phyloP scores from a whole-genome alignment of 1,140 invertebrate genomes.

The Cyrtorhinus lividipennis region DNA sequence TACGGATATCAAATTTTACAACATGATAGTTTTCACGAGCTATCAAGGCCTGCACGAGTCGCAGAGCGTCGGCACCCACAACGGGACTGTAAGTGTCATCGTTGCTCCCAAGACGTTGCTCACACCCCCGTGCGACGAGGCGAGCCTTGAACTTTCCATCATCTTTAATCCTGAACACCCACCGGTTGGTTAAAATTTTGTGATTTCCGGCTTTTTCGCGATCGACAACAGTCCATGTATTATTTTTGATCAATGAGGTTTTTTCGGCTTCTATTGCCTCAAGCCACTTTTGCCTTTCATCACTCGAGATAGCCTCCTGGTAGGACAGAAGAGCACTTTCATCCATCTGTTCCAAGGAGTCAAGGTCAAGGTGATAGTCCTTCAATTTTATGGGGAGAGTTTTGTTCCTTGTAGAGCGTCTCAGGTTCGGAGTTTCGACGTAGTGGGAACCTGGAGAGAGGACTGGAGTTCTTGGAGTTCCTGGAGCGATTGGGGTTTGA shows the following conservation, averaged over 20 bases:
- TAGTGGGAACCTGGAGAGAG: too few relatives aligned
- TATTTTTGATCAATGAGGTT: conserved; percentile 24
- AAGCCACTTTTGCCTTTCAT: conserved; percentile 23
- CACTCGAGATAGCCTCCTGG: conserved; percentile 23
- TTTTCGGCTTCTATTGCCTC: conserved; percentile 25
- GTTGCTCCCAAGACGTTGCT: conserved; percentile 26
- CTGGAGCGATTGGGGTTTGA: too few relatives aligned
- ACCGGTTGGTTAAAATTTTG: conserved; percentile 19
- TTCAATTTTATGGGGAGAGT: too few relatives aligned
- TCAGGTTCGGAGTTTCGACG: too few relatives aligned
- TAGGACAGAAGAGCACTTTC: too few relatives aligned
- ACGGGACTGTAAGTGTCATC: conserved; percentile 30
- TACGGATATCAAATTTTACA: conserved; percentile 32
- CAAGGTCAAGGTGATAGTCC: too few relatives aligned
- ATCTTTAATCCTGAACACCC: conserved; percentile 20
- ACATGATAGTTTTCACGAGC: conserved; percentile 28
- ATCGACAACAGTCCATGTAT: conserved; percentile 22
- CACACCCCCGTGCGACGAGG: conserved; percentile 31
- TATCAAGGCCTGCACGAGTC: conserved; percentile 30
- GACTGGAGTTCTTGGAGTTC: too few relatives aligned
- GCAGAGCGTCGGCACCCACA: conserved; percentile 28
- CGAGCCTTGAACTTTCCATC: conserved; percentile 28
- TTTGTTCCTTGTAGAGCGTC: too few relatives aligned
- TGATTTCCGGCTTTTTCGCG: not conserved
- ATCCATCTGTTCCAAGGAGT: too few relatives aligned